A percentile compares a stretch with the other conserved stretches of the same genome.
These are phyloP conservation scores for Colossoma macropomum DNA, from an alignment of 2,113 vertebrate genomes.

Conservation along the genomic window DNA sequence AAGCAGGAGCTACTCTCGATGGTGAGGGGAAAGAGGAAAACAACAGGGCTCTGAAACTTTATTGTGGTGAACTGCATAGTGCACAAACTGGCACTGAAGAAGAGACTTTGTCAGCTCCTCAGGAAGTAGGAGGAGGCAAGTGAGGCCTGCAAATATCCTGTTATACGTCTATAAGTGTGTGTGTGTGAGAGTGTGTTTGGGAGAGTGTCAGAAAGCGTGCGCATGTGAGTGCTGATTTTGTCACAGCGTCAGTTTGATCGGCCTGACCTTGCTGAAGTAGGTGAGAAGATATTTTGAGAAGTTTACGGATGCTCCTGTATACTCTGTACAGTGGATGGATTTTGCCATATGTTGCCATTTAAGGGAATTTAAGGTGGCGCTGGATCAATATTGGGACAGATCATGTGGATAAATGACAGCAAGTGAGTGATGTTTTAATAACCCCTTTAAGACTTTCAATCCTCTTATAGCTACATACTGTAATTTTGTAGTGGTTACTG, in stretches of 20 bases:
- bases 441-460: background rate
- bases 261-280: background rate
- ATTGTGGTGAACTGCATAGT: slow-evolving; percentile 68
- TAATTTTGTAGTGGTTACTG: no score
- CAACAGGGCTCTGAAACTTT: slow-evolving; percentile 61
- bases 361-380: background rate
- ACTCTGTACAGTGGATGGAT: background rate
- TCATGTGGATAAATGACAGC: background rate
- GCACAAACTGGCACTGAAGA: slow-evolving; percentile 61
- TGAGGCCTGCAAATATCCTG: slow-evolving; percentile 34
- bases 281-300: background rate
- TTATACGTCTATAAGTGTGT: background rate
- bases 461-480: no score
- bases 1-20: background rate
- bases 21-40: slow-evolving; percentile 29
- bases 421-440: background rate
- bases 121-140: slow-evolving; percentile 47
- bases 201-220: background rate
- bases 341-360: background rate
- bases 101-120: slow-evolving; percentile 57
- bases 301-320: no score
- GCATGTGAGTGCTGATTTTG: background rate
- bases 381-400: background rate
- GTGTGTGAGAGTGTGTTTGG: background rate
- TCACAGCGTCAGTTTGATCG: background rate